phyloP scores from a whole-genome alignment of 2,797 vertebrate genomes.

The Heliangelus exortis region DNA sequence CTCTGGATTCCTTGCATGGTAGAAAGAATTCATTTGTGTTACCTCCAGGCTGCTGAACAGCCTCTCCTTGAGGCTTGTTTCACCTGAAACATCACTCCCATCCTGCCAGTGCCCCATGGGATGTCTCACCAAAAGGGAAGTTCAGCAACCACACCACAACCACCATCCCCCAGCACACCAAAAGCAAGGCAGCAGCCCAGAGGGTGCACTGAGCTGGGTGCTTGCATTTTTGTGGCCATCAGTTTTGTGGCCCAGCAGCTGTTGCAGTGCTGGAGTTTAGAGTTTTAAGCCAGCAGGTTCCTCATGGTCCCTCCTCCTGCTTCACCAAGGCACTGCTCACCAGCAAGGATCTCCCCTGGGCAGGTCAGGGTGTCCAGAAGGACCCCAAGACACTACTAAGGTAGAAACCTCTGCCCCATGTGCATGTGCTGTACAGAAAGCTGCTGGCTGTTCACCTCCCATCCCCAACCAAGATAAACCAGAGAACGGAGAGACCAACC shows the following conservation, averaged over 20 bases:
- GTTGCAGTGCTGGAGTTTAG: not conserved
- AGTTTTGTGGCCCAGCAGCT: not conserved
- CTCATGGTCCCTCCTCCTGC: not conserved
- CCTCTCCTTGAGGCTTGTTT: not conserved
- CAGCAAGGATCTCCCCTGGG: not conserved
- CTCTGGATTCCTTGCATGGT: not conserved
- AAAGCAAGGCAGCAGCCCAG: not conserved
- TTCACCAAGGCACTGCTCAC: rapidly evolving
- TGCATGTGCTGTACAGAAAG: rapidly evolving
- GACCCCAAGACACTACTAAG: not conserved
- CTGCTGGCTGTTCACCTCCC: not conserved
- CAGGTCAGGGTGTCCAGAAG: not conserved
- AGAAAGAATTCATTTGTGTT: not conserved
- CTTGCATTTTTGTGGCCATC: too few species aligned
- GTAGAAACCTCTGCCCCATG: not conserved
- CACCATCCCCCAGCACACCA: rapidly evolving
- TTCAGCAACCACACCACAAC: rapidly evolving
- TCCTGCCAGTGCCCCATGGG: rapidly evolving
- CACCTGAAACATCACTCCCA: not conserved
- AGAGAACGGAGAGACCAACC: not conserved
- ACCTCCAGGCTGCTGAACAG: not conserved
- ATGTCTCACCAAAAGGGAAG: not conserved
- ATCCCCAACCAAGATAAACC: not conserved
- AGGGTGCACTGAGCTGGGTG: not conserved
- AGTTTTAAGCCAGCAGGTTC: not conserved